Conservation (phyloP, 2,797 vertebrate species). For the Malacoctenus gilli region DNA sequence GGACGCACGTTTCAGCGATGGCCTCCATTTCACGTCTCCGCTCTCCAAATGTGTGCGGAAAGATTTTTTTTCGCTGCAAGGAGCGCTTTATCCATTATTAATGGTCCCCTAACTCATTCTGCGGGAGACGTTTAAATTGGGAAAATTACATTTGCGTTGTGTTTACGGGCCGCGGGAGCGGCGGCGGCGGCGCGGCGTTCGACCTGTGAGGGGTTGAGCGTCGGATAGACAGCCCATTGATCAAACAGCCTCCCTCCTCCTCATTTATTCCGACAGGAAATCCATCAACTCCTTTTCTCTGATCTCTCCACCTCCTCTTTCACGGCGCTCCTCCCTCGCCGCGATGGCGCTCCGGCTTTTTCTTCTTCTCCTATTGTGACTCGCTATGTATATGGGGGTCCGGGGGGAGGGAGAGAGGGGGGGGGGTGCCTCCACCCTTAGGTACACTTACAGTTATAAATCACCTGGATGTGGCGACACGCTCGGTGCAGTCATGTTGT, state of each 20-base stretch:
- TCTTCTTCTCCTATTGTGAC: conserved; percentile 33
- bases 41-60: not conserved
- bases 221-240: conserved; percentile 75
- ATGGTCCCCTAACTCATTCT: conserved; percentile 33
- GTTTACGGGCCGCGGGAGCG: conserved; percentile 56
- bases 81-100: conserved; percentile 40
- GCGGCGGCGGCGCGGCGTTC: conserved; percentile 42
- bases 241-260: conserved; percentile 78
- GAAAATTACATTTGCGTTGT: conserved; percentile 52
- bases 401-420: conserved; percentile 5
- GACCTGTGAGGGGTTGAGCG: conserved; percentile 48
- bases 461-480: conserved; percentile 15
- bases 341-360: conserved; percentile 28
- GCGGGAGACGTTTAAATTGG: conserved; percentile 40
- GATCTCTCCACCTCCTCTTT: conserved; percentile 69
- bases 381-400: conserved; percentile 29
- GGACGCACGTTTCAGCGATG: not conserved
- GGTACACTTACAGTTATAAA: conserved; percentile 29
- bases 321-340: conserved; percentile 44
- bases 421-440: conserved; percentile 20
- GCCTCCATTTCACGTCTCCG: not conserved
- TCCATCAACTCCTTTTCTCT: conserved; percentile 77
- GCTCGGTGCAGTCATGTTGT: not conserved
- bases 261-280: conserved; percentile 81
- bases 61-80: not conserved